Evolutionary conservation across 2,113 vertebrate genomes (phyloP).

Genomic region (Apteryx owenii): DNA sequence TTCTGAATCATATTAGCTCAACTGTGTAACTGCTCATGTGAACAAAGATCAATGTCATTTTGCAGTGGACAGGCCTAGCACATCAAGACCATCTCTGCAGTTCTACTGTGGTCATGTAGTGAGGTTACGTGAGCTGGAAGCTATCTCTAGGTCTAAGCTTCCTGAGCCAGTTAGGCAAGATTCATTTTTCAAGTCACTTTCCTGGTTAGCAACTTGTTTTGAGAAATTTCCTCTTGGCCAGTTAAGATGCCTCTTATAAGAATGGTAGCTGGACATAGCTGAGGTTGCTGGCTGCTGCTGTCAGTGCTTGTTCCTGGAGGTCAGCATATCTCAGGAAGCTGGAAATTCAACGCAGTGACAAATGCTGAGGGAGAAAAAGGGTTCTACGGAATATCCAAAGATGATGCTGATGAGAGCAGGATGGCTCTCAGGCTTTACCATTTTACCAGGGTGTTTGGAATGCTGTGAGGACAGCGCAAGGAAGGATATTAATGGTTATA

Average conservation of each 20-base stretch:
- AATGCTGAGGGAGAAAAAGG: not conserved
- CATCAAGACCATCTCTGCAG: not conserved
- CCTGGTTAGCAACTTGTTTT: not conserved
- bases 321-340: not conserved
- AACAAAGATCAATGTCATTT: not conserved
- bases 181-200: not conserved
- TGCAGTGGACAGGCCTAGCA: not conserved
- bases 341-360: not conserved
- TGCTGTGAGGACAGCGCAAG: not conserved
- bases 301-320: not conserved
- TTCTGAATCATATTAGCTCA: not conserved
- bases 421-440: not conserved
- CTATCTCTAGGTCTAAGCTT: not conserved
- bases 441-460: not conserved
- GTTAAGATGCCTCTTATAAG: not conserved
- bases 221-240: not conserved
- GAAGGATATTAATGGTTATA: not conserved
- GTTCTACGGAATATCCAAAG: not conserved
- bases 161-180: not conserved
- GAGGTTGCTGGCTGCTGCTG: not conserved
- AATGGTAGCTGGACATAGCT: not conserved
- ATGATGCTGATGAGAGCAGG: not conserved
- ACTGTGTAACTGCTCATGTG: not conserved
- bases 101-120: not conserved
- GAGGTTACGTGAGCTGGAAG: not conserved